Base-by-base conservation (phyloP, 2,797 vertebrate species). In the Dendrocincla tyrannina region DNA sequence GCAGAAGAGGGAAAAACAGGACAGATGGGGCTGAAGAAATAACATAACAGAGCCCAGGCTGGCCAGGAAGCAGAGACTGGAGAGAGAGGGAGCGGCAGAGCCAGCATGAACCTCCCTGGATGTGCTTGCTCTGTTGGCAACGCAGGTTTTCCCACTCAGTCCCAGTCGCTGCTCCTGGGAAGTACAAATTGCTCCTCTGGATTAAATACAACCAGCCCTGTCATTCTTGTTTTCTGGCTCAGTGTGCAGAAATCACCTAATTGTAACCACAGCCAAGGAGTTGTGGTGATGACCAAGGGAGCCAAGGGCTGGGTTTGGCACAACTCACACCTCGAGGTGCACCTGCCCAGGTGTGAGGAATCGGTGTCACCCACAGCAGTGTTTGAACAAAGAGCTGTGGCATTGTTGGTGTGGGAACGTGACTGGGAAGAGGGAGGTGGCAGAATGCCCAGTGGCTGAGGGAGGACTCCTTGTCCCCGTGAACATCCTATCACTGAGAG, bases 11-110 rank as follows among this genome's bases (percentile, higher is more conserved):
- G 4, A 86, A 49, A 50, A 24, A 0, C 17, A 14, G 50, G 86
- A 92, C 96, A 95, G 96, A 95, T 96, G 96, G 95, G 84, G 70
- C 70, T 91, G 74, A 56, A 90, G 89, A 28, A 92, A 85, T 7
- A 94, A 85, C 77, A 35, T 27, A 78, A 50, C 0, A 0, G 74
- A 95, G 70, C 86, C 52, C 77, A 24, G 81, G 5, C 95, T 96
- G 92, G 80, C 8, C 89, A 94, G 96, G 96, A 96, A 95, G 84
- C 0, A 0, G 39, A 82, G 86, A 52, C 23, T 8, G 70, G 35
- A 19, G 73, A 17, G 63, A 82, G 58, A 87, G 25, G 0, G 67
- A 73, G 59, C 0, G 1, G 58, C 7, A 4, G 68, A 91, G 50
- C 27, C 1, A 1, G 53, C 23, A 73, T 22, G 23, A 79, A 53